Base-by-base conservation (phyloP, 1,140 invertebrate genomes). In the Drosophila eugracilis region DNA sequence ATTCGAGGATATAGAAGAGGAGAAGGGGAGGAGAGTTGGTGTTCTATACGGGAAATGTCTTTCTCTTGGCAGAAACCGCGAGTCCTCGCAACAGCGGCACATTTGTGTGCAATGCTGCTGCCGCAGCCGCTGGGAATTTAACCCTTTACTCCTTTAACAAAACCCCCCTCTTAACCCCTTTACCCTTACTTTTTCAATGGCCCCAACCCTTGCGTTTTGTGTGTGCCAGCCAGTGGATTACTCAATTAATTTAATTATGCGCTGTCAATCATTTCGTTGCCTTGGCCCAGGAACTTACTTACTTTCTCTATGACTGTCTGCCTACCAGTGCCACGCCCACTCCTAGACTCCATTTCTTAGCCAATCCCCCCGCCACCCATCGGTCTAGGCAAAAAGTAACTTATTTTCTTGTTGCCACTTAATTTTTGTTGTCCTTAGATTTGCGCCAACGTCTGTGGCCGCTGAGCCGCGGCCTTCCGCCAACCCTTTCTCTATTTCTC, bases 171-270 rank as follows among this genome's bases (percentile, higher is more conserved):
- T 1, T 3, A 12, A n/a, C 54, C 26, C 24, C 14, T n/a, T 17
- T 21, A 24, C n/a, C 28, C 30, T n/a, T 7, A 21, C 15, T 22
- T 9, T 12, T 26, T 7, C 26, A 26, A 26, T 17, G 2, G n/a
- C 22, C 19, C 24, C 45, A 17, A 17, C 37, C 34, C 53, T 17
- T 26, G 34, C 21, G 2, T 15, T 45, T 45, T 45, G 42, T 45
- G 42, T 45, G 22, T 45, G 42, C 66, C 55, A 75, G 75, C 75
- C 75, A 75, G 77, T 91, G 90, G 90, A 91, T 91, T 91, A 91
- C 90, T 91, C 90, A 91, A 91, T 91, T 91, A 91, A 91, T 91
- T 91, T 91, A 91, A 91, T 91, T 91, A 91, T 91, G 90, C 85
- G 88, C 90, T 91, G 90, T 91, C 90, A 91, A 91, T 91, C 90